Percentiles rank a stretch among this genome's conserved stretches.
Evolutionary conservation across 2,113 vertebrate species (phyloP).

Genomic region (Platichthys stellatus): DNA sequence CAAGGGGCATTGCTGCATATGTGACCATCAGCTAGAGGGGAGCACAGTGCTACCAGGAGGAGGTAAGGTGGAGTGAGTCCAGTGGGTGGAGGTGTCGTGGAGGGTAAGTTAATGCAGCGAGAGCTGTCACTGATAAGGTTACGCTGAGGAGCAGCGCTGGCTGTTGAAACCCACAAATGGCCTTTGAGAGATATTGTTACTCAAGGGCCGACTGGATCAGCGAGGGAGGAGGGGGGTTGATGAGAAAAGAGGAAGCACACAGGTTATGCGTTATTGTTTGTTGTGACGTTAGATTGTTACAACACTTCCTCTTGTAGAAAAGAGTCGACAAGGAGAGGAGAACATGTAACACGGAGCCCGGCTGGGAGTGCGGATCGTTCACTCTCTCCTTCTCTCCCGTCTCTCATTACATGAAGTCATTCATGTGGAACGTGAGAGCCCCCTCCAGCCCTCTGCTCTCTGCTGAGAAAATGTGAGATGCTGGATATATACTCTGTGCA

Average conservation of each 20-base stretch:
- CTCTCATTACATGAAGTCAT: conserved; percentile 72
- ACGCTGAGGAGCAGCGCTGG: conserved; percentile 57
- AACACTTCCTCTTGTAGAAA: conserved; percentile 35
- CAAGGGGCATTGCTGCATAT: conserved; percentile 25
- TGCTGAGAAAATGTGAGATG: conserved; percentile 38
- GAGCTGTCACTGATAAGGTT: conserved; percentile 65
- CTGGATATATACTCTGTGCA: conserved; percentile 26
- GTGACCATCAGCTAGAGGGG: conserved; percentile 27
- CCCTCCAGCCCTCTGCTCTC: conserved; percentile 17
- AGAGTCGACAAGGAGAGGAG: conserved; percentile 9
- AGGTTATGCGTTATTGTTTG: conserved; percentile 34
- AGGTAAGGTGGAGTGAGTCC: conserved; percentile 1
- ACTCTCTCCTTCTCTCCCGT: conserved; percentile 30
- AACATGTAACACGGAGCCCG: conserved; percentile 35
- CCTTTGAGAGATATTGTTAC: conserved; percentile 42
- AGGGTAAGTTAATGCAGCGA: conserved; percentile 37
- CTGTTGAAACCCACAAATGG: conserved; percentile 46
- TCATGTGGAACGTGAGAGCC: conserved; percentile 44
- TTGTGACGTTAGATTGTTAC: conserved; percentile 47
- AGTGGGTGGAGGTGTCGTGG: conserved; percentile 28
- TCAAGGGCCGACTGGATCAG: not conserved
- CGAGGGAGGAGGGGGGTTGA: not conserved
- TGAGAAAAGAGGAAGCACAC: not conserved
- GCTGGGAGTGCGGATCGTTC: conserved; percentile 28
- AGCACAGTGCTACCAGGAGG: conserved; percentile 14